Percentiles rank a stretch among this genome's conserved stretches.
Evolutionary conservation across 2,113 vertebrate species (phyloP).

Genomic region (Upupa epops): DNA sequence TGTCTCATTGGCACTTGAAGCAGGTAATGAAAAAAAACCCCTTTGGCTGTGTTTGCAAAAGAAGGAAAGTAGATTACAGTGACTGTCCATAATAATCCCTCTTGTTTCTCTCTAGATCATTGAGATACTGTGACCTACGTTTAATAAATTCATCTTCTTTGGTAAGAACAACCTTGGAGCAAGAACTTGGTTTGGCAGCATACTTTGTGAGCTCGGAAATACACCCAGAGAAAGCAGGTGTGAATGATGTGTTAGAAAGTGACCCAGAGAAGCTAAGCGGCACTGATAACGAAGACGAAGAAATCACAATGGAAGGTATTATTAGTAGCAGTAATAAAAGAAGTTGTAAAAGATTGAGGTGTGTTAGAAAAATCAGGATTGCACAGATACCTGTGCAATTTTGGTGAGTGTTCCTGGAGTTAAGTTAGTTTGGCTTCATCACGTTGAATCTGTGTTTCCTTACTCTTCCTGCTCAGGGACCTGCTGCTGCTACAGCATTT

Average conservation of each 20-base stretch:
- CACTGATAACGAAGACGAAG: constrained; percentile 95
- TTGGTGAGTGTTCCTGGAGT: background rate
- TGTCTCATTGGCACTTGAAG: background rate
- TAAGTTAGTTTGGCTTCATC: background rate
- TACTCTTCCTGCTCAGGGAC: background rate
- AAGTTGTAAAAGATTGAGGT: background rate
- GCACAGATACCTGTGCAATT: background rate
- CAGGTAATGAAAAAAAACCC: background rate
- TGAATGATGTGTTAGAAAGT: constrained; percentile 86
- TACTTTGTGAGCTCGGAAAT: constrained; percentile 86
- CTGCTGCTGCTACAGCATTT: background rate
- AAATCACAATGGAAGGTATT: constrained; percentile 81
- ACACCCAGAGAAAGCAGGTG: constrained; percentile 72
- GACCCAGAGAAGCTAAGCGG: constrained; percentile 93
- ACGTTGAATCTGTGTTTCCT: background rate
- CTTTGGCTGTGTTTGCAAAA: background rate
- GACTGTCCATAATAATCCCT: background rate
- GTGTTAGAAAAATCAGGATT: background rate
- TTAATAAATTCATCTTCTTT: constrained; percentile 91
- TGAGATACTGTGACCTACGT: constrained; percentile 95
- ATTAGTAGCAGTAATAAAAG: background rate
- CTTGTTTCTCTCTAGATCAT: constrained; percentile 78
- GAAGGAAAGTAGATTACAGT: background rate
- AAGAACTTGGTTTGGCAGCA: constrained; percentile 93
- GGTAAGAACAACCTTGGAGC: constrained; percentile 90